phyloP scores from a whole-genome alignment of 2,888 invertebrate genomes.

The Dasysyrphus tricinctus region DNA sequence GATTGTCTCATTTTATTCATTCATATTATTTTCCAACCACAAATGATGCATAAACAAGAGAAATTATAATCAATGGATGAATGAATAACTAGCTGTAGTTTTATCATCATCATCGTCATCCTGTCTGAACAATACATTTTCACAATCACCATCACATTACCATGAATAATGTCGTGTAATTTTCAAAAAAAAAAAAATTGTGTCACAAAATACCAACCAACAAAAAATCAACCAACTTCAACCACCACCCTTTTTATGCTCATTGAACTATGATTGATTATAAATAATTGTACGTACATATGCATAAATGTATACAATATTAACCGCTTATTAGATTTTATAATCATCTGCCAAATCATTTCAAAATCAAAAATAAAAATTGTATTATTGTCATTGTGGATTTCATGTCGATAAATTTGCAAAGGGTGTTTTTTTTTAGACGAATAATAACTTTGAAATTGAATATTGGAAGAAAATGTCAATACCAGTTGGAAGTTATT shows the following conservation, averaged over 20 bases:
- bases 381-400: neutral
- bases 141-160: conserved; percentile 16
- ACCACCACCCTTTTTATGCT: conserved; percentile 1
- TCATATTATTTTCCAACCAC: conserved; percentile 25
- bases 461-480: neutral
- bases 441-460: neutral
- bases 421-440: conserved; percentile 14
- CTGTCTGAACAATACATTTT: conserved; percentile 47
- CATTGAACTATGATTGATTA: conserved; percentile 51
- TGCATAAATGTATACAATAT: conserved; percentile 24
- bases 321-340: conserved; percentile 51
- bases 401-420: neutral
- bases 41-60: conserved; percentile 59
- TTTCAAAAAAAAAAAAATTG: conserved; percentile 19
- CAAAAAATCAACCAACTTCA: conserved; percentile 7
- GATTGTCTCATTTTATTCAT: conserved; percentile 4
- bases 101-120: conserved; percentile 50
- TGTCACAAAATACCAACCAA: conserved; percentile 31
- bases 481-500: neutral
- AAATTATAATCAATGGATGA: conserved; percentile 46
- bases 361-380: conserved; percentile 12
- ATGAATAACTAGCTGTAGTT: conserved; percentile 41
- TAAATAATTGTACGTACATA: conserved; percentile 30
- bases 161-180: conserved; percentile 39
- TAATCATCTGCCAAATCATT: conserved; percentile 39